These are phyloP conservation scores for Drosophila yooni DNA, from an alignment of 2,888 invertebrate species.

Conservation along the genomic window DNA sequence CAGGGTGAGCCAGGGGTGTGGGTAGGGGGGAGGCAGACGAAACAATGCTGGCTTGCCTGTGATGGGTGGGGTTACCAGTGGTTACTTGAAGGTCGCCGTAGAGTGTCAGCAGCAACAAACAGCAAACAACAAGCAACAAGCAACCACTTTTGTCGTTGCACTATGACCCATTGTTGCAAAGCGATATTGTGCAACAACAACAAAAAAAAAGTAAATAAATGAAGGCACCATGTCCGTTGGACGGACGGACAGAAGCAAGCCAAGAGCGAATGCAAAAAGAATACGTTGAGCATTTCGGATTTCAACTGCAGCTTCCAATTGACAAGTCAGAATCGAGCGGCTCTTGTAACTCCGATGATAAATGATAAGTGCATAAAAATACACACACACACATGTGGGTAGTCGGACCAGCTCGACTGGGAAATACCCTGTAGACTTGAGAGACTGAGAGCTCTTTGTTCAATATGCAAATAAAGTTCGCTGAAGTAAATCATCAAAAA, in stretches of 20 bases:
- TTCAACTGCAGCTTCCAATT: not conserved
- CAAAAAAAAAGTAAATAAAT: not conserved
- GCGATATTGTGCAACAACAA: not conserved
- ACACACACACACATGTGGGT: not conserved
- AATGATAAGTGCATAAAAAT: not conserved
- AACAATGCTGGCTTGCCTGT: conserved; percentile 4
- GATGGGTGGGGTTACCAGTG: conserved; percentile 21
- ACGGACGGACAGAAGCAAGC: not conserved
- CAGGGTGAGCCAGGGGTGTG: too few species aligned
- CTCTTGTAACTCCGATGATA: not conserved
- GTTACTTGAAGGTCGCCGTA: conserved; percentile 49
- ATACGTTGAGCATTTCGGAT: not conserved
- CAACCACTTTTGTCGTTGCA: conserved; percentile 8
- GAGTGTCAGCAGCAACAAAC: not conserved
- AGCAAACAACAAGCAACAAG: not conserved
- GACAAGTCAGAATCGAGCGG: not conserved
- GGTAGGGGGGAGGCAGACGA: not conserved
- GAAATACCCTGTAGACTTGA: not conserved
- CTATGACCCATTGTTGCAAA: conserved; percentile 11
- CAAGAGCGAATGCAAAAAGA: not conserved
- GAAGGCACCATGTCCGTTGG: not conserved
- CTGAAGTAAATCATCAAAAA: not conserved
- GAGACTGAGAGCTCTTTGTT: not conserved
- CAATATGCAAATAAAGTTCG: not conserved
- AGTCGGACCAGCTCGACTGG: not conserved